These are phyloP conservation scores for Pogonus chalceus DNA, from an alignment of 1,140 invertebrate species.

Conservation along the genomic window DNA sequence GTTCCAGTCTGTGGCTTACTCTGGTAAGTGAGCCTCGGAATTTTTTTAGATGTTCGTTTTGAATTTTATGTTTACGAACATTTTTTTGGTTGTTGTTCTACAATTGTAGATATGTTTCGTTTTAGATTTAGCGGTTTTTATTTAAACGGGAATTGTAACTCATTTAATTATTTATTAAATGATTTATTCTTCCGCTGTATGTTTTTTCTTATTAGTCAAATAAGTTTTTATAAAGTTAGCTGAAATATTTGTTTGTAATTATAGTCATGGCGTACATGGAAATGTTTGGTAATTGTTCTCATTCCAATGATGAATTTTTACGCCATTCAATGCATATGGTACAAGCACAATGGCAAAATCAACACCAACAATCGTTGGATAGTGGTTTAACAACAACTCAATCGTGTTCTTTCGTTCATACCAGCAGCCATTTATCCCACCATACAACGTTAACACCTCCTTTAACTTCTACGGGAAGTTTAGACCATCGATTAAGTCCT, in stretches of 20 bases:
- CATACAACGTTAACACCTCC: constrained; percentile 24
- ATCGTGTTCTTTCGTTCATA: constrained; percentile 46
- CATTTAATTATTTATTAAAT: no score
- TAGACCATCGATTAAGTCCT: no score
- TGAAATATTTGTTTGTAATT: constrained; percentile 29
- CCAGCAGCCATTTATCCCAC: constrained; percentile 23
- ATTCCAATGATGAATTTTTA: constrained; percentile 63
- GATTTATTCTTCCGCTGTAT: constrained; percentile 6
- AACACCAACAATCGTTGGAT: constrained; percentile 43
- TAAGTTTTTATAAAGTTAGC: no score
- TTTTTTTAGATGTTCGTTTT: no score
- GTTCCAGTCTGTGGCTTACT: constrained; percentile 90
- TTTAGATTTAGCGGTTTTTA: no score
- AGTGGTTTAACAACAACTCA: constrained; percentile 41
- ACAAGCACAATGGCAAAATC: constrained; percentile 53
- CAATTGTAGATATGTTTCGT: no score
- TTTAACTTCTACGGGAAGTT: not conserved
- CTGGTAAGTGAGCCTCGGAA: constrained; percentile 76
- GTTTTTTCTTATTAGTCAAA: constrained; percentile 8
- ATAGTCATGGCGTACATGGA: constrained; percentile 94
- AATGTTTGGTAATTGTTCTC: constrained; percentile 82
- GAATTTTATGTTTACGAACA: no score
- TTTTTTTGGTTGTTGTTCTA: no score
- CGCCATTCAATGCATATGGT: constrained; percentile 71
- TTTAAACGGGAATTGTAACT: no score